phyloP scores from a whole-genome alignment of 2,113 vertebrate genomes.

The Anarhynchus alexandrinus region DNA sequence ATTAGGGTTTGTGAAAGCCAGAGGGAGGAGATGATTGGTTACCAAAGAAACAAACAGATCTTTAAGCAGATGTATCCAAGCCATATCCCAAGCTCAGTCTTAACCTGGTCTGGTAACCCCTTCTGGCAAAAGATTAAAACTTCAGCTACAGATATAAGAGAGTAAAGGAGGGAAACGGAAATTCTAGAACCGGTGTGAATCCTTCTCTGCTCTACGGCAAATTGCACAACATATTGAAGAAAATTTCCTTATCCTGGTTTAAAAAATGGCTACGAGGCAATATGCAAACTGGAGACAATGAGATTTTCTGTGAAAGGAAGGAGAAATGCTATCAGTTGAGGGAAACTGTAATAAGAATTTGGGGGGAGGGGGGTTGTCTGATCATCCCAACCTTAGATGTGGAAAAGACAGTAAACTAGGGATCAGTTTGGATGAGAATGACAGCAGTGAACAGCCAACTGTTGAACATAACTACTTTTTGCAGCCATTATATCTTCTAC shows the following conservation, averaged over 20 bases:
- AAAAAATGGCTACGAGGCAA: neutral
- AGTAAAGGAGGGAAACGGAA: neutral
- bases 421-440: neutral
- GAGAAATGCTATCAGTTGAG: neutral
- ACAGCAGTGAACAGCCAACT: neutral
- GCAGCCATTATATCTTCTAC: neutral
- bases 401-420: neutral
- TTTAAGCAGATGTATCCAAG: conserved; percentile 34
- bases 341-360: neutral
- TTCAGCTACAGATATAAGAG: neutral
- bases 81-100: conserved; percentile 1
- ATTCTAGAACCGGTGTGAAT: neutral
- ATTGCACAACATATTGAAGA: neutral
- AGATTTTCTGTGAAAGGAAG: neutral
- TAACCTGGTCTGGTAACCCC: neutral
- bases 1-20: conserved; percentile 40
- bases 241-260: neutral
- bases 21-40: conserved; percentile 51
- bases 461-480: neutral
- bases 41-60: conserved; percentile 47
- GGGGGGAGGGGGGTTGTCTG: accelerated
- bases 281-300: neutral
- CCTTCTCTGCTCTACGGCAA: neutral
- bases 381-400: neutral
- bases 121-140: conserved; percentile 5